Conservation (phyloP, 2,113 vertebrate genomes). For the Oncorhynchus tshawytscha region DNA sequence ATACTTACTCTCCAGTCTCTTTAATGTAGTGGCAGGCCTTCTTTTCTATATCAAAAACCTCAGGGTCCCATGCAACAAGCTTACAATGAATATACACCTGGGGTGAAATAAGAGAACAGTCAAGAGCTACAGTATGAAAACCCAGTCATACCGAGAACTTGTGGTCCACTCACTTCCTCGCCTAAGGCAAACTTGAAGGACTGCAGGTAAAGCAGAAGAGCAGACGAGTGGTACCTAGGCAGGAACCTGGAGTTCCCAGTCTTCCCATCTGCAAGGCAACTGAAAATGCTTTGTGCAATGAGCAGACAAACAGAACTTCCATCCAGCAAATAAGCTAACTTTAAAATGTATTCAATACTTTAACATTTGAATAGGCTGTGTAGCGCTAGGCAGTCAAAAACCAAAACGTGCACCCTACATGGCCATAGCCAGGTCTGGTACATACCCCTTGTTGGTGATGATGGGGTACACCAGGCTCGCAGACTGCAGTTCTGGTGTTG, state of each 20-base stretch:
- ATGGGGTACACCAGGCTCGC: constrained; percentile 58
- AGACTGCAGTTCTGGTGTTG: constrained; percentile 38
- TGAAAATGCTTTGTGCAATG: constrained; percentile 23
- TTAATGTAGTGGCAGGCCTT: constrained; percentile 75
- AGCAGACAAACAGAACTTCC: too few species aligned
- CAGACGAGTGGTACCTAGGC: constrained; percentile 57
- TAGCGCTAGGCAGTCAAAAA: too few species aligned
- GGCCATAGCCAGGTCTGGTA: neutral
- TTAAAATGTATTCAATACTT: too few species aligned
- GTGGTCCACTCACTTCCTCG: constrained; percentile 45
- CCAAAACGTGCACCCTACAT: too few species aligned
- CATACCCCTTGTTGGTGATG: constrained; percentile 74
- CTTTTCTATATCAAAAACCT: constrained; percentile 44
- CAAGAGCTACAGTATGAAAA: neutral
- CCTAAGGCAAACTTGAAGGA: constrained; percentile 63
- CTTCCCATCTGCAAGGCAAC: constrained; percentile 73
- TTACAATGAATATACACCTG: constrained; percentile 78
- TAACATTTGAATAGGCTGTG: too few species aligned
- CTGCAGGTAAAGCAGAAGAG: constrained; percentile 67
- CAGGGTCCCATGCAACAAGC: constrained; percentile 71
- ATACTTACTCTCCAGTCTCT: constrained; percentile 54
- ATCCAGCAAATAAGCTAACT: too few species aligned
- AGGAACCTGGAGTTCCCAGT: constrained; percentile 64
- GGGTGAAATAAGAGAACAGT: neutral
- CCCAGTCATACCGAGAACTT: fast-evolving